These are phyloP conservation scores for Athrips mouffetella DNA, from an alignment of 2,888 invertebrate species.

Conservation along the genomic window DNA sequence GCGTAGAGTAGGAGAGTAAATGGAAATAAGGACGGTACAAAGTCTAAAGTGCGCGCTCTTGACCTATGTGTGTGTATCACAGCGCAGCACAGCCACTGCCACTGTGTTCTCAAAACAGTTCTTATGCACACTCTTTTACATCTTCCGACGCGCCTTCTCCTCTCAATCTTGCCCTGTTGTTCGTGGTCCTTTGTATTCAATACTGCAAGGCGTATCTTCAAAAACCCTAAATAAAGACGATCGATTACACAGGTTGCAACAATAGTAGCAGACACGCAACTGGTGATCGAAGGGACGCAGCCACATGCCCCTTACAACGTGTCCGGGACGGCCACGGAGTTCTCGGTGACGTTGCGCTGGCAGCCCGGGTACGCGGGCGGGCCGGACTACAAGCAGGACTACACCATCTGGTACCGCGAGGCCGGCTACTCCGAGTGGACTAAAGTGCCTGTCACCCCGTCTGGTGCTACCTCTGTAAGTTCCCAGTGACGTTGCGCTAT, in stretches of 20 bases:
- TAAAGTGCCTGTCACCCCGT: constrained; percentile 94
- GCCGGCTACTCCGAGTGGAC: constrained; percentile 94
- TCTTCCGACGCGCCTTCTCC: no score
- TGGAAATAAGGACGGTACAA: no score
- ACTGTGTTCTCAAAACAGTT: no score
- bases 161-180: no score
- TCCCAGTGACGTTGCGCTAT: not conserved
- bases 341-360: constrained; percentile 94
- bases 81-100: no score
- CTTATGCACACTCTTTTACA: no score
- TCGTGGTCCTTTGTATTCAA: no score
- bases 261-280: constrained; percentile 92
- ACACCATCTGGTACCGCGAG: constrained; percentile 96
- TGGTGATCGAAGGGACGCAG: constrained; percentile 95
- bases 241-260: constrained; percentile 84
- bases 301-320: constrained; percentile 98
- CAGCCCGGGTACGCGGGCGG: constrained; percentile 97
- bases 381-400: constrained; percentile 95
- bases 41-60: no score
- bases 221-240: no score
- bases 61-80: no score
- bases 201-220: no score
- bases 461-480: constrained; percentile 85
- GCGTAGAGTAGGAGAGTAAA: no score
- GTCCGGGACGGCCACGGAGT: constrained; percentile 92